These are phyloP conservation scores for Scytalopus superciliaris DNA, from an alignment of 2,113 vertebrate genomes.

Conservation along the genomic window DNA sequence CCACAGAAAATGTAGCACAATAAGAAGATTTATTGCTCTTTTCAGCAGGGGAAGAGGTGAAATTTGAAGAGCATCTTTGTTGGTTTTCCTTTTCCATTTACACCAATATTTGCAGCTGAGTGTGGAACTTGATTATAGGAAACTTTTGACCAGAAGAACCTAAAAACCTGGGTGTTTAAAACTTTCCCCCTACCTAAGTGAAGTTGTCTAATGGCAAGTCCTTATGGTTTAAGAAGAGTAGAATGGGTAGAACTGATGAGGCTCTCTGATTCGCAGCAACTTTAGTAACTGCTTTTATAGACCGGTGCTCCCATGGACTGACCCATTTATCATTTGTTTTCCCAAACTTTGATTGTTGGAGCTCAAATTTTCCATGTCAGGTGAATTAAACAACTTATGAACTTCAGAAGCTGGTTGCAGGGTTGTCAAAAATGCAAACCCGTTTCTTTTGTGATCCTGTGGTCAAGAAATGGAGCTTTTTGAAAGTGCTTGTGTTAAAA, in stretches of 20 bases:
- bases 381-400: not conserved
- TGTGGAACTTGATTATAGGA: not conserved
- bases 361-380: not conserved
- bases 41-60: not conserved
- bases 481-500: not conserved
- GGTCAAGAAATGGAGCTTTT: not conserved
- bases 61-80: not conserved
- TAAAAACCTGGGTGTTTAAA: not conserved
- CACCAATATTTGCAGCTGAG: not conserved
- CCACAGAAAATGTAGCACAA: constrained; percentile 2
- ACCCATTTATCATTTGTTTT: not conserved
- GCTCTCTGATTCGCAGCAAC: not conserved
- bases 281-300: not conserved
- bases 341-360: not conserved
- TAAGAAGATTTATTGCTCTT: not conserved
- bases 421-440: not conserved
- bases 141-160: not conserved
- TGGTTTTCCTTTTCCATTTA: constrained; percentile 3
- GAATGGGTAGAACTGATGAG: not conserved
- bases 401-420: not conserved
- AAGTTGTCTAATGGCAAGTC: not conserved
- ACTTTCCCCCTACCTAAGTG: not conserved
- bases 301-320: not conserved
- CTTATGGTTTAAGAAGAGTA: not conserved
- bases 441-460: not conserved